These are phyloP conservation scores for Aphelocoma californica DNA, from an alignment of 2,797 vertebrate genomes.

Conservation along the genomic window DNA sequence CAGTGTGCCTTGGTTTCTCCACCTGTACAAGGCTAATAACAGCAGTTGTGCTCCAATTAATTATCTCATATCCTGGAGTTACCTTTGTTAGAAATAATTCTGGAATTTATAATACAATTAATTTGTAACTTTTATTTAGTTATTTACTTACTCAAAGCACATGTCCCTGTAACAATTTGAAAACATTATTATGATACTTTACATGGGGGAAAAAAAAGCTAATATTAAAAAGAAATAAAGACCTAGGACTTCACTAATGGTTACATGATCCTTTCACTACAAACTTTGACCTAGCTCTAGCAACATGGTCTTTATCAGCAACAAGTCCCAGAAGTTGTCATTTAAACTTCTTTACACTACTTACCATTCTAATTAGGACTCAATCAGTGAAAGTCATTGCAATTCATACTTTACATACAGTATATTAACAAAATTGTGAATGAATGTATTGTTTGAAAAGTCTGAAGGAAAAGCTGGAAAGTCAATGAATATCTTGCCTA, in stretches of 20 bases:
- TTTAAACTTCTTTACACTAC: not conserved
- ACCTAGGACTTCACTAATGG: not conserved
- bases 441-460: not conserved
- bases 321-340: not conserved
- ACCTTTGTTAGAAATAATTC: not conserved
- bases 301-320: not conserved
- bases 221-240: not conserved
- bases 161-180: not conserved
- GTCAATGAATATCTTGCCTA: not conserved
- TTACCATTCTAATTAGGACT: not conserved
- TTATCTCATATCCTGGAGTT: not conserved
- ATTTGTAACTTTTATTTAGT: not conserved
- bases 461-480: not conserved
- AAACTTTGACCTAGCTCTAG: not conserved
- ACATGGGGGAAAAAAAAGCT: not conserved
- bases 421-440: not conserved
- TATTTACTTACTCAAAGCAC: not conserved
- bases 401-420: not conserved
- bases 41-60: not conserved
- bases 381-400: not conserved
- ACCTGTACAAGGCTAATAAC: not conserved
- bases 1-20: not conserved
- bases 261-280: not conserved
- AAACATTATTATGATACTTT: not conserved
- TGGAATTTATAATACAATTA: not conserved